These are phyloP conservation scores for Augochlorella aurata DNA, from an alignment of 2,888 invertebrate species.

Conservation along the genomic window DNA sequence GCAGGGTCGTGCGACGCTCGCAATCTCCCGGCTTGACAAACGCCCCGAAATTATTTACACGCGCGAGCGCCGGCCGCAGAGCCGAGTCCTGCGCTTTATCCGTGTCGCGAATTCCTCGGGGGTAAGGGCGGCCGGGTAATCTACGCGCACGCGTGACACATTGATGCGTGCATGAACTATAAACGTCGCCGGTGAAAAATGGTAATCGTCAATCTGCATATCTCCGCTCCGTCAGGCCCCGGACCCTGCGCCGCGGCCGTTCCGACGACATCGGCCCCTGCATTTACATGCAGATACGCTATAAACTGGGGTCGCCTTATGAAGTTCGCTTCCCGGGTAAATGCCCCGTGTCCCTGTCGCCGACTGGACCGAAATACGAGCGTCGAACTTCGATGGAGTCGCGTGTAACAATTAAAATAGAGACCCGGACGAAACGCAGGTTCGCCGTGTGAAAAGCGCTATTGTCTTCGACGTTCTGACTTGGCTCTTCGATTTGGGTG, in stretches of 20 bases:
- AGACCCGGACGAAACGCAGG: neutral
- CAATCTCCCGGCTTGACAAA: conserved; percentile 33
- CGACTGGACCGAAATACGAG: conserved; percentile 25
- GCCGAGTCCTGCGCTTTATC: conserved; percentile 2
- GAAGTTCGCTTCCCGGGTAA: conserved; percentile 39
- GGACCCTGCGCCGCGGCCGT: neutral
- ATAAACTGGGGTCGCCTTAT: conserved; percentile 51
- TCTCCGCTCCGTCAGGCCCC: conserved; percentile 7
- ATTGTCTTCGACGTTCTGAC: too few species aligned
- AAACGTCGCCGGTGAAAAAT: conserved; percentile 66
- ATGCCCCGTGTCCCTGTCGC: conserved; percentile 13
- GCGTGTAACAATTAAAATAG: conserved; percentile 24
- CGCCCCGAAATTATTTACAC: conserved; percentile 39
- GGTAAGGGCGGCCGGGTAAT: conserved; percentile 36
- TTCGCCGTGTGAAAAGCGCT: neutral
- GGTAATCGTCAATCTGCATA: conserved; percentile 63
- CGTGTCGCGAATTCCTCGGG: conserved; percentile 34
- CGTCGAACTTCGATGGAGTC: conserved; percentile 15
- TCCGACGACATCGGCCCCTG: conserved; percentile 44
- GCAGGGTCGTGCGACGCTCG: conserved; percentile 24
- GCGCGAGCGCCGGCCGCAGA: neutral
- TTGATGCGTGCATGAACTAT: conserved; percentile 64
- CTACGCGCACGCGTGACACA: conserved; percentile 55
- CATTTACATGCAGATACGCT: conserved; percentile 58
- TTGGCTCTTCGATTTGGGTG: too few species aligned